Percentiles rank a stretch among this genome's conserved stretches.
These are phyloP conservation scores for Acromyrmex charruanus DNA, from an alignment of 1,140 invertebrate species.

Conservation along the genomic window DNA sequence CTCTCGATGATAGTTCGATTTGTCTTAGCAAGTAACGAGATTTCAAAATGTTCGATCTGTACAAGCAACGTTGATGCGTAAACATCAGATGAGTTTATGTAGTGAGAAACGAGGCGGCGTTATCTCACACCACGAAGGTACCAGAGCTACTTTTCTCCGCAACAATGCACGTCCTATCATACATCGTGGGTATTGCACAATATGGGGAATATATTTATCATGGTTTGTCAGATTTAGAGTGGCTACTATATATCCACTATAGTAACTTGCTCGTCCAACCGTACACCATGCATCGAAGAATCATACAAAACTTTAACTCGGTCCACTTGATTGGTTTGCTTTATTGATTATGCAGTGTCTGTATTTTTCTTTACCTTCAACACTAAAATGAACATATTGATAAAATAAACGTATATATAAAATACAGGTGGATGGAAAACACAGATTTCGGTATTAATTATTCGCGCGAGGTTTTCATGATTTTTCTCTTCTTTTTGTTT, in stretches of 20 bases:
- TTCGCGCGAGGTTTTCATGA: not conserved
- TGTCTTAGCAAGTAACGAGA: constrained; percentile 61
- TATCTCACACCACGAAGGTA: constrained; percentile 67
- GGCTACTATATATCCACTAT: not conserved
- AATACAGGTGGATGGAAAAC: too few species aligned
- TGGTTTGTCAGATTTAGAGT: constrained; percentile 65
- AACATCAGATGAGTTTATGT: constrained; percentile 76
- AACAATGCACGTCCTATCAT: constrained; percentile 68
- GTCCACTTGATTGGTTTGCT: constrained; percentile 10
- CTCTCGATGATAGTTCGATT: constrained; percentile 30
- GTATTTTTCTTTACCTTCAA: constrained; percentile 20
- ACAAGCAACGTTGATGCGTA: constrained; percentile 5
- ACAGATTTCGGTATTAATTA: not conserved
- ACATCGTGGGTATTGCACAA: constrained; percentile 43
- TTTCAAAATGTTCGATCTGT: constrained; percentile 58
- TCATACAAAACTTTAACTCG: not conserved
- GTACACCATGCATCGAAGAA: not conserved
- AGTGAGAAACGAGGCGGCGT: constrained; percentile 79
- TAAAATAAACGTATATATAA: not conserved
- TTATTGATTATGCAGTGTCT: constrained; percentile 8
- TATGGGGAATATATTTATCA: constrained; percentile 75
- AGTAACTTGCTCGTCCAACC: not conserved
- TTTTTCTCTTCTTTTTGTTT: not conserved
- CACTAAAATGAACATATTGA: constrained; percentile 7
- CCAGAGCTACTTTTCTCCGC: constrained; percentile 63